Evolutionary conservation across 2,888 invertebrate species (phyloP).

Genomic region (Bedellia somnulentella): DNA sequence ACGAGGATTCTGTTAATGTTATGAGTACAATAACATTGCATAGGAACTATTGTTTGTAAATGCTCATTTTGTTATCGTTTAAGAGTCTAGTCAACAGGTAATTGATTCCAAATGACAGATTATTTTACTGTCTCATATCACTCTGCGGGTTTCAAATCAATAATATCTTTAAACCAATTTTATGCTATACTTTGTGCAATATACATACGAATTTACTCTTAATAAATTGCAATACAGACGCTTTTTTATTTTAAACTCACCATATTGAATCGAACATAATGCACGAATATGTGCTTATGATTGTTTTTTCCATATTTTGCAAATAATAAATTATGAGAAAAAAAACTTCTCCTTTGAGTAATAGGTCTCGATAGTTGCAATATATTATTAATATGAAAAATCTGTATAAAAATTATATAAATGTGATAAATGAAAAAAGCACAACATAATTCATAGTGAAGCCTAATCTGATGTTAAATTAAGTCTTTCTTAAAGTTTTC

Average conservation of each 20-base stretch:
- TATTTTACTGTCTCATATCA: slow-evolving; percentile 20
- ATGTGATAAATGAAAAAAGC: slow-evolving; percentile 56
- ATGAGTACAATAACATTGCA: slow-evolving; percentile 19
- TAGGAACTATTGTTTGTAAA: slow-evolving; percentile 50
- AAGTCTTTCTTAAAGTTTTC: slow-evolving; percentile 33
- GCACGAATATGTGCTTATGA: too few species aligned
- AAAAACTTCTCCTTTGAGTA: too few species aligned
- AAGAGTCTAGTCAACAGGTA: slow-evolving; percentile 58
- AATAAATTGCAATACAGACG: too few species aligned
- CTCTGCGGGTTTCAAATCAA: too few species aligned
- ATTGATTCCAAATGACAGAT: slow-evolving; percentile 36
- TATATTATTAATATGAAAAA: slow-evolving; percentile 35
- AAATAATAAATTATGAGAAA: too few species aligned
- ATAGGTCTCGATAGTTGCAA: too few species aligned
- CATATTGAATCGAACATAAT: too few species aligned
- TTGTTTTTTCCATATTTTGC: too few species aligned
- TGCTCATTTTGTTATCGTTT: slow-evolving; percentile 56
- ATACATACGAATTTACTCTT: too few species aligned
- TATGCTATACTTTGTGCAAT: too few species aligned
- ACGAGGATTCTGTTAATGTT: slow-evolving; percentile 15
- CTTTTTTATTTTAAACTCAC: too few species aligned
- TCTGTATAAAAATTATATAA: slow-evolving; percentile 36
- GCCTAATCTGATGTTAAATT: slow-evolving; percentile 48
- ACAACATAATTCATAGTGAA: slow-evolving; percentile 49
- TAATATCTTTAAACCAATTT: slow-evolving; percentile 6